Evolutionary conservation across 2,113 vertebrate species (phyloP).

Genomic region (Dissostichus mawsoni): DNA sequence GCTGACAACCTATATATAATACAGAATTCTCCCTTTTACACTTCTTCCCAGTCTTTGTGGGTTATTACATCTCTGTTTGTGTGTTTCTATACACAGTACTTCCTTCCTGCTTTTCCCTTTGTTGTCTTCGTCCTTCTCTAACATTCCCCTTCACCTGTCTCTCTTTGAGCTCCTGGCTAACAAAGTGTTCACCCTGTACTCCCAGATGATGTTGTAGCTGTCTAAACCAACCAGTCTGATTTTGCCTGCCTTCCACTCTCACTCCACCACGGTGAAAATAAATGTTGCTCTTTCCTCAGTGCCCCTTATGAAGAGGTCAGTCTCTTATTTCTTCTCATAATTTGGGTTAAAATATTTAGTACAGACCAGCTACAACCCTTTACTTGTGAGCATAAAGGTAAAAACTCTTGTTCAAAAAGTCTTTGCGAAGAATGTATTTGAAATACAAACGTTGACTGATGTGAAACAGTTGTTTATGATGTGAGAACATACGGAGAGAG

Average conservation of each 20-base stretch:
- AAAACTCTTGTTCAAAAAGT: neutral
- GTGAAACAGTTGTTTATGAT: neutral
- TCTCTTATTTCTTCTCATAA: constrained; percentile 7
- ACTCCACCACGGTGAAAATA: constrained; percentile 70
- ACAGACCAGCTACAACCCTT: neutral
- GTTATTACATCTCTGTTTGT: constrained; percentile 21
- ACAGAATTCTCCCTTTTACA: constrained; percentile 15
- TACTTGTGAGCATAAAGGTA: neutral
- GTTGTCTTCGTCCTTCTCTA: constrained; percentile 17
- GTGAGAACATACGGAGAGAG: neutral
- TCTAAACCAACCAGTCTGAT: constrained; percentile 87
- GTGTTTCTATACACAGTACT: neutral
- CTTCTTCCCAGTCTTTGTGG: constrained; percentile 30
- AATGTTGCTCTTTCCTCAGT: constrained; percentile 46
- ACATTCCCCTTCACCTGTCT: constrained; percentile 10
- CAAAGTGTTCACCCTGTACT: constrained; percentile 87
- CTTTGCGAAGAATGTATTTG: neutral
- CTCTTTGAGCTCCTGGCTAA: constrained; percentile 73
- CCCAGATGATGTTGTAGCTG: constrained; percentile 84
- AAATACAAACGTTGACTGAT: neutral
- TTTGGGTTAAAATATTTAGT: constrained; percentile 5
- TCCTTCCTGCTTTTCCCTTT: neutral
- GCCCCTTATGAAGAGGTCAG: constrained; percentile 83
- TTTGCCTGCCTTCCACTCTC: constrained; percentile 85
- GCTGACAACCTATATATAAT: constrained; percentile 58